A percentile compares a stretch with the other conserved stretches of the same genome.
phyloP scores from a whole-genome alignment of 2,797 vertebrate genomes.

The Otolemur crassicaudatus region DNA sequence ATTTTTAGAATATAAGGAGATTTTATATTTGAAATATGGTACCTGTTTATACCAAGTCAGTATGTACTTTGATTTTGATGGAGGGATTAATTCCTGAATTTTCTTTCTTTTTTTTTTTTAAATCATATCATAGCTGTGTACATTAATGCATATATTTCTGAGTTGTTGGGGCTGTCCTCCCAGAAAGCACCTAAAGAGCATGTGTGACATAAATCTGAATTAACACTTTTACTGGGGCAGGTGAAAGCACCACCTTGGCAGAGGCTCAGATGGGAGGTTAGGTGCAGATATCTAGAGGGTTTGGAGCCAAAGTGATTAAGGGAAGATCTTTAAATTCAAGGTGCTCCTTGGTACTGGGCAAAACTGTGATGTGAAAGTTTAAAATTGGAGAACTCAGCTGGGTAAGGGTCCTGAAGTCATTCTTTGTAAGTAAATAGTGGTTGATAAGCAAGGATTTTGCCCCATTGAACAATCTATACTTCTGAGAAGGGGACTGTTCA shows the following conservation, averaged over 20 bases:
- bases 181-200: not conserved
- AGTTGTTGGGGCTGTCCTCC: not conserved
- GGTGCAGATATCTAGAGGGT: not conserved
- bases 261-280: not conserved
- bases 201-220: not conserved
- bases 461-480: not conserved
- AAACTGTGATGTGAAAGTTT: not conserved
- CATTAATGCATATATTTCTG: not conserved
- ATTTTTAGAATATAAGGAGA: too few species aligned
- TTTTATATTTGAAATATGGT: too few species aligned
- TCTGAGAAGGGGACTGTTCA: not conserved
- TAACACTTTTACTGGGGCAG: too few species aligned
- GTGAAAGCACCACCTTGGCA: too few species aligned
- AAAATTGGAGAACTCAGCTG: not conserved
- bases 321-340: not conserved
- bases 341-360: not conserved
- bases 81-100: too few species aligned
- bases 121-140: too few species aligned
- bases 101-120: too few species aligned
- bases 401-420: not conserved
- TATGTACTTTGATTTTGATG: too few species aligned
- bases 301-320: not conserved
- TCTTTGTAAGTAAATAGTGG: not conserved
- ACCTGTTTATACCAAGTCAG: too few species aligned
- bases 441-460: not conserved